Base-by-base conservation (phyloP, 2,888 invertebrate genomes). In the Ophraella communa region DNA sequence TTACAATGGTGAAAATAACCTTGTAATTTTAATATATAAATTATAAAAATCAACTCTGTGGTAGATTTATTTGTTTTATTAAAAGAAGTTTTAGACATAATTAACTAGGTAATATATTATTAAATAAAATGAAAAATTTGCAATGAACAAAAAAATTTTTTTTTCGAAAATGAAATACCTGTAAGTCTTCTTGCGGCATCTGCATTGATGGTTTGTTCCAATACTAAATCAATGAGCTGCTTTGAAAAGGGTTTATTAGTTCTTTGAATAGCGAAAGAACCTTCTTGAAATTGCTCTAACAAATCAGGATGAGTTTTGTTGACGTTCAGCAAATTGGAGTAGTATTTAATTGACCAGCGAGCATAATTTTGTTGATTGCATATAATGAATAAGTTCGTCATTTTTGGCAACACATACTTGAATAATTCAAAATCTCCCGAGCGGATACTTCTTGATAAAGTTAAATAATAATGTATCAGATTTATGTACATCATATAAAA, bases 361-460 rank as follows among this genome's bases (percentile, higher is more conserved):
- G 79, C 72, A 71, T 80, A 79, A 57, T 80, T 80, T 60, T 58
- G 76, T 23, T 80, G 78, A 67, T 79, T 78, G 33, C 71, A 73
- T 1, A 63, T 62, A 54, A 80, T 79, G 71, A 79, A 79, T 18
- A 79, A 60, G 67, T 75, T 73, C 0, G 70, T 66, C 1, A 80
- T 78, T 67, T 63, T n/a, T n/a, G n/a, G n/a, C n/a, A n/a, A n/a
- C n/a, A n/a, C n/a, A n/a, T n/a, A n/a, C n/a, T n/a, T n/a, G 21
- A 68, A 73, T 47, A 73, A 35, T n/a, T 71, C 64, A 60, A 73
- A 69, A 65, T 74, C 68, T 60, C 71, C 67, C 35, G 39, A 27
- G 10, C 66, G 65, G 60, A 62, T 67, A 17, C 65, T 68, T 51
- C 65, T 64, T 24, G 57, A 62, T 52, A 71, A 56, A 45, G 56